Evolutionary conservation across 2,888 invertebrate genomes (phyloP).

Genomic region (Idaea aversata): DNA sequence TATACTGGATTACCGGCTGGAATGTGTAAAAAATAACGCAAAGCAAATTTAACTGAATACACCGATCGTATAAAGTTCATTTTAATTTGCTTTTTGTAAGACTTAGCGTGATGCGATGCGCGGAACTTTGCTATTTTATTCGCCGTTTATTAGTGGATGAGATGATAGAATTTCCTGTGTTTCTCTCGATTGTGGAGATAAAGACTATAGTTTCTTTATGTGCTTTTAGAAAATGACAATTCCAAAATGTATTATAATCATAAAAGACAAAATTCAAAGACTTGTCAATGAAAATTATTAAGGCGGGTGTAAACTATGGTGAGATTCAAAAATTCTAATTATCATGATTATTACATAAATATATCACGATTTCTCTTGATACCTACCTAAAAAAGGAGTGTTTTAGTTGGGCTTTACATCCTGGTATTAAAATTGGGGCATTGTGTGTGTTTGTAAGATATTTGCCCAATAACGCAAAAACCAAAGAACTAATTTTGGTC

Average conservation of each 20-base stretch:
- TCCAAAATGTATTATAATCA: neutral
- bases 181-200: neutral
- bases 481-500: no score
- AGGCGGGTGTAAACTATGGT: no score
- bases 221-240: neutral
- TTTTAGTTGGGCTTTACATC: no score
- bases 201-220: neutral
- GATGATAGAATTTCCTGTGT: slow-evolving; percentile 2
- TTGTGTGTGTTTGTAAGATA: no score
- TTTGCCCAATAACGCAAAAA: no score
- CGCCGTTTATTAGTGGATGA: neutral
- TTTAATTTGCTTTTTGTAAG: slow-evolving; percentile 21
- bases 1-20: slow-evolving; percentile 54
- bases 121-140: neutral
- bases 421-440: no score
- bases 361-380: no score
- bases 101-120: neutral
- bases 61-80: slow-evolving; percentile 24
- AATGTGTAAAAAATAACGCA: slow-evolving; percentile 36
- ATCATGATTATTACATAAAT: no score
- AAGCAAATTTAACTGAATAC: slow-evolving; percentile 29
- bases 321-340: no score
- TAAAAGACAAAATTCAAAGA: neutral
- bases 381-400: no score
- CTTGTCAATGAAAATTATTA: neutral